Evolutionary conservation across 1,140 invertebrate genomes (phyloP).

Genomic region (Nixonia krombeini): DNA sequence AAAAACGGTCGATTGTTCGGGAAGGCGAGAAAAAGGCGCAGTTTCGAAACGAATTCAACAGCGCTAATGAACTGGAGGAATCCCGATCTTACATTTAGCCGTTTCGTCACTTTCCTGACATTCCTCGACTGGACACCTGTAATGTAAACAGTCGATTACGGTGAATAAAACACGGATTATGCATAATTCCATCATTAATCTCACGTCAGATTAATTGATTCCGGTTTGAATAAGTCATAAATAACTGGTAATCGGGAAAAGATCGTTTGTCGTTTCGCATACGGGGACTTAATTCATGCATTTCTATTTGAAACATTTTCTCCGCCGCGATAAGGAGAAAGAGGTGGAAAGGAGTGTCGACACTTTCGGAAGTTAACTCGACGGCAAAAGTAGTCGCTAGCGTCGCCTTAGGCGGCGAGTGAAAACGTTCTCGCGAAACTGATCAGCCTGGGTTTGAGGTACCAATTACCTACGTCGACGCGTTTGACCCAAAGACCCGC

Average conservation of each 20-base stretch:
- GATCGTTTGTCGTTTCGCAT: too few species aligned
- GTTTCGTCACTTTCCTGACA: too few species aligned
- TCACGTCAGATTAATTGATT: not conserved
- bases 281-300: conserved; percentile 29
- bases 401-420: conserved; percentile 38
- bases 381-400: conserved; percentile 48
- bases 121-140: too few species aligned
- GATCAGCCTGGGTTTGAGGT: conserved; percentile 33
- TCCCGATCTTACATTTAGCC: too few species aligned
- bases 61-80: too few species aligned
- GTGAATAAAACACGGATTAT: too few species aligned
- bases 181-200: not conserved
- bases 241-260: too few species aligned
- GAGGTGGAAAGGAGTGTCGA: conserved; percentile 42
- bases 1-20: too few species aligned
- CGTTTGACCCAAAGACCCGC: conserved; percentile 6
- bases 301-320: conserved; percentile 48
- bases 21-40: too few species aligned
- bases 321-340: too few species aligned
- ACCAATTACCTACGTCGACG: conserved; percentile 18
- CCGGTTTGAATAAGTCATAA: not conserved
- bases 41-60: too few species aligned
- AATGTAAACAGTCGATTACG: too few species aligned
- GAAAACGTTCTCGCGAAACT: conserved; percentile 48
- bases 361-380: conserved; percentile 46